Evolutionary conservation across 2,113 vertebrate species (phyloP), one percentile per base, ranked within the genome.

Genomic region (Eretmochelys imbricata): DNA sequence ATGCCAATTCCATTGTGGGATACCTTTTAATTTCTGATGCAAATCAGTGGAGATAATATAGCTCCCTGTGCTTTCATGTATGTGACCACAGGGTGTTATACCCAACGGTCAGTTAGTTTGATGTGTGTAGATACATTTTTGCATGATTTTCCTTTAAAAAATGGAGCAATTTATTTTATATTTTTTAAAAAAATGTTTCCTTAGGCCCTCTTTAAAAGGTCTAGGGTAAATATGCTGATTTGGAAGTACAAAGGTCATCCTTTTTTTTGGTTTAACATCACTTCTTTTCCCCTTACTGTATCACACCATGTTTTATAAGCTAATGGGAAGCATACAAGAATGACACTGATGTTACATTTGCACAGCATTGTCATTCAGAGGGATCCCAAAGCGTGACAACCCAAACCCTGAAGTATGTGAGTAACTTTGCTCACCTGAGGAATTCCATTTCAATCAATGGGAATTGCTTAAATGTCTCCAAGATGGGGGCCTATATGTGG

Each of bases 91-190:
- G 53, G 55, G 10, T 76, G 94, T 3, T 57, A 84, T 65, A 42
- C 86, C 89, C 84, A 80, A 78, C 90, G 93, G 51, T 90, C 91
- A 91, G 59, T 17, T 82, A 31, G 27, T 95, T 31, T 6, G 69
- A 89, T 96, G 75, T 27, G 19, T 24, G 78, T 20, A 82, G 42
- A 27, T 17, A 22, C 20, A 24, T 94, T 91, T 57, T 91, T 78
- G 7, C 76, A 29, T 4, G 3, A 27, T 81, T 93, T 35, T 85
- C n/a, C 53, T 83, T 83, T n/a, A 85, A 81, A 24, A 91, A 82
- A 78, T 19, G 13, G 7, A 12, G 11, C 4, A 9, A 53, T 83
- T 48, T 49, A 50, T 79, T 84, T 76, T 35, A 51, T 29, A 12
- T 8, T 20, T 91, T 85, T 76, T 29, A 1, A 5, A 57, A 14